Evolutionary conservation across 2,888 invertebrate species (phyloP).

Genomic region (Chelonus formosanus): DNA sequence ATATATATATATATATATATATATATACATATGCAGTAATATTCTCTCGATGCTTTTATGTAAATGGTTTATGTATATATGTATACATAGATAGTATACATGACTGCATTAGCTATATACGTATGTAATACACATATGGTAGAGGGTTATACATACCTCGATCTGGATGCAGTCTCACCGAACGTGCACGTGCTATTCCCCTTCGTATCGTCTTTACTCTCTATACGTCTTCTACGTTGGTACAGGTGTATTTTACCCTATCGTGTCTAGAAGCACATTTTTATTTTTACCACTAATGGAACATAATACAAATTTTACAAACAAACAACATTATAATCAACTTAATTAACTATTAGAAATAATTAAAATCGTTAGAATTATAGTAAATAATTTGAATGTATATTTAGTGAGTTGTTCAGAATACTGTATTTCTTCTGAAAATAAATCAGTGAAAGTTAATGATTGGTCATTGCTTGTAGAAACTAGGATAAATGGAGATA

Average conservation of each 20-base stretch:
- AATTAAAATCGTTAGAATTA: too few relatives aligned
- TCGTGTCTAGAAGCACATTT: not conserved
- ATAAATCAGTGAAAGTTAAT: too few relatives aligned
- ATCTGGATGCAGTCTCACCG: slow-evolving; percentile 9
- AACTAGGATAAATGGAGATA: too few relatives aligned
- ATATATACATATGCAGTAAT: slow-evolving; percentile 1
- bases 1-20: slow-evolving; percentile 24
- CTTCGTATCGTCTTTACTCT: slow-evolving; percentile 1
- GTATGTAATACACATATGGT: slow-evolving; percentile 24
- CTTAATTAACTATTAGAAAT: too few relatives aligned
- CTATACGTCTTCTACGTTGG: slow-evolving; percentile 5
- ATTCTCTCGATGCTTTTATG: slow-evolving; percentile 21
- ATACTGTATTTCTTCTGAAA: too few relatives aligned
- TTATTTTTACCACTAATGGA: not conserved
- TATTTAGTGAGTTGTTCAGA: too few relatives aligned
- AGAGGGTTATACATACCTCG: slow-evolving; percentile 17
- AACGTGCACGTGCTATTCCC: slow-evolving; percentile 26
- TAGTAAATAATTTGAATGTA: too few relatives aligned
- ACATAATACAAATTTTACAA: too few relatives aligned
- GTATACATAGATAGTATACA: slow-evolving; percentile 10
- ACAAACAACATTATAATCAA: too few relatives aligned
- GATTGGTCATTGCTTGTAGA: too few relatives aligned
- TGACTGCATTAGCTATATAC: slow-evolving; percentile 23
- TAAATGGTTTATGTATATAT: slow-evolving; percentile 9
- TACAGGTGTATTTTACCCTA: slow-evolving; percentile 23